Evolutionary conservation across 2,888 invertebrate species (phyloP), one percentile per base, ranked within the genome.

Genomic region (Chrysomela aeneicollis): DNA sequence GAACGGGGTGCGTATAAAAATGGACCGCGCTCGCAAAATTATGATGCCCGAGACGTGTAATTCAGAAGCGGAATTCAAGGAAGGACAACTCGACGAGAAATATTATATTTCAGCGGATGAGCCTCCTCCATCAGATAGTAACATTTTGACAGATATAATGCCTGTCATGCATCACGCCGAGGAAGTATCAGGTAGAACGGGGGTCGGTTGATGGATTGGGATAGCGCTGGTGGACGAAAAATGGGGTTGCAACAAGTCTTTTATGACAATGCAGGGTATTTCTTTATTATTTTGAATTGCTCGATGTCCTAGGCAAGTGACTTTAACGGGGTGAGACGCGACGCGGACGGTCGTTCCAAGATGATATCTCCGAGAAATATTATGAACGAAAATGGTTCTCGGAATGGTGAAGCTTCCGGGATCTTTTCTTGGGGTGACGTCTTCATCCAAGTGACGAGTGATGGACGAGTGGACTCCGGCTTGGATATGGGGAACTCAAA

Each of bases 91-190:
- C 47, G 26, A 42, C 15, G 22, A 57, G 57, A 57, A 46, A 57
- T 57, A 57, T 57, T 57, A 57, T 57, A 57, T 57, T 57, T 57
- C 57, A 57, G 30, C 57, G 57, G 46, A 46, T 57, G 57, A 57
- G 37, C 47, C 57, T 57, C 22, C 22, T 57, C 46, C 57, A 57
- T 57, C 57, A 57, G 57, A 57, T 57, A 57, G 46, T 26, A 46
- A 26, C 54, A 21, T 17, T 57, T 57, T 57, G 57, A 57, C 57
- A 57, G 57, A 46, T 57, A 46, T 57, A 57, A 57, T 57, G 57
- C 46, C 46, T 57, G 15, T n/a, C 57, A 57, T 57, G 46, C 57
- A 46, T 57, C 57, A 57, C 46, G 46, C 46, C 22, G 18, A 57
- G 30, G 57, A 47, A 57, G 57, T 57, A 46, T 57, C 57, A 57